Evolutionary conservation across 2,113 vertebrate genomes (phyloP).

Genomic region (Syngnathoides biaculeatus): DNA sequence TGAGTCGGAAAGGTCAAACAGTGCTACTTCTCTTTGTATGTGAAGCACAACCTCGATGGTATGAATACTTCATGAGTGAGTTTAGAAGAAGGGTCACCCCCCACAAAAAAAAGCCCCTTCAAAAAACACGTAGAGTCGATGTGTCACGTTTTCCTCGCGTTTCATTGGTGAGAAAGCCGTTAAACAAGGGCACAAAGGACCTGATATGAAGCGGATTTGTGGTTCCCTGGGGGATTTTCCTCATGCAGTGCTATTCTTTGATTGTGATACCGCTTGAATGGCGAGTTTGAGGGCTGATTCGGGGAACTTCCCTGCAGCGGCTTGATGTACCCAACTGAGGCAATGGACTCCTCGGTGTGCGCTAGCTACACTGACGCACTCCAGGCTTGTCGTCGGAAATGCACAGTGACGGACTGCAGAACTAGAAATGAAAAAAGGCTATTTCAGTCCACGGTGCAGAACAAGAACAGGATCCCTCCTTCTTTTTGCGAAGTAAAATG

Average conservation of each 20-base stretch:
- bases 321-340: not conserved
- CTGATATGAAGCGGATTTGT: constrained; percentile 17
- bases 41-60: constrained; percentile 8
- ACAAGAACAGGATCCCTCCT: not conserved
- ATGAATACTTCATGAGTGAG: not conserved
- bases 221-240: constrained; percentile 20
- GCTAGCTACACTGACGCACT: not conserved
- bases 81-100: not conserved
- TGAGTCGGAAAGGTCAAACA: not conserved
- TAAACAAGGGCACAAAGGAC: constrained; percentile 34
- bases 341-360: not conserved
- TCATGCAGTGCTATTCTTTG: not conserved
- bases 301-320: not conserved
- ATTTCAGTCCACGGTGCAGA: not conserved
- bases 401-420: not conserved
- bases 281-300: constrained; percentile 7
- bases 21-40: constrained; percentile 34
- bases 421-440: not conserved
- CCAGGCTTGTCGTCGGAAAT: not conserved
- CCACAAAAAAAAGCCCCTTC: constrained; percentile 35
- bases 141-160: constrained; percentile 39
- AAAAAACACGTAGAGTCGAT: constrained; percentile 1
- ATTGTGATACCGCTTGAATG: constrained; percentile 10
- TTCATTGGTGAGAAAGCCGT: constrained; percentile 29
- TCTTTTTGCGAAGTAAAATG: not conserved